Conservation (phyloP, 2,888 invertebrate species). For the Selenia dentaria region DNA sequence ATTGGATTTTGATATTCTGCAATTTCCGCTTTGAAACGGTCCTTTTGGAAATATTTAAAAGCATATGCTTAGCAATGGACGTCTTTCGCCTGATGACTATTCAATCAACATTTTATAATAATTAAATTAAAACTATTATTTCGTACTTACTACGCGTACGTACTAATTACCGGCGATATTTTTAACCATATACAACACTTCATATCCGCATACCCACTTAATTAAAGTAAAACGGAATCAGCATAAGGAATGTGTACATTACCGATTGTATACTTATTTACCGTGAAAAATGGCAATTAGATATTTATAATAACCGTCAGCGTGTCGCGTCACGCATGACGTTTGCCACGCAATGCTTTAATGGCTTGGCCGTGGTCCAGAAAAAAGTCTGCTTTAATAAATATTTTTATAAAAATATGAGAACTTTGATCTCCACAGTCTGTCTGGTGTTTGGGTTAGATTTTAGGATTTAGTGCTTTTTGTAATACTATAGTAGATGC, state of each 20-base stretch:
- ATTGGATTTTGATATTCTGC: too few relatives aligned
- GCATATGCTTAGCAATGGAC: too few relatives aligned
- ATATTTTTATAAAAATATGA: neutral
- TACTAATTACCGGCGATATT: too few relatives aligned
- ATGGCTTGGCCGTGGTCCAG: constrained; percentile 10
- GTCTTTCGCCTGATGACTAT: too few relatives aligned
- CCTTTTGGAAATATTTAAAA: too few relatives aligned
- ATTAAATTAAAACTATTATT: too few relatives aligned
- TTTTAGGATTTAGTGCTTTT: too few relatives aligned
- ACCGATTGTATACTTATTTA: neutral
- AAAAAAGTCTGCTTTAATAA: constrained; percentile 3
- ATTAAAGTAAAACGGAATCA: constrained; percentile 7
- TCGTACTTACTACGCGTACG: too few relatives aligned
- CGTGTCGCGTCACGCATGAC: constrained; percentile 19
- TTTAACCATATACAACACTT: too few relatives aligned
- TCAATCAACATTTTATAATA: too few relatives aligned
- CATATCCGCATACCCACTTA: neutral
- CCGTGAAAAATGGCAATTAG: constrained; percentile 25
- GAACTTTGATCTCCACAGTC: neutral
- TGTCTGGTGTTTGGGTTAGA: constrained; percentile 5
- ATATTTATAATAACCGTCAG: constrained; percentile 7
- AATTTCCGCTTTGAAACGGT: too few relatives aligned
- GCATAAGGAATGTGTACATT: constrained; percentile 2
- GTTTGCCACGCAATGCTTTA: constrained; percentile 11
- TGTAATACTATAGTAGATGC: too few relatives aligned